Percentiles rank a stretch among this genome's conserved stretches.
phyloP scores from a whole-genome alignment of 2,113 vertebrate species.

The Monarcha castaneiventris region DNA sequence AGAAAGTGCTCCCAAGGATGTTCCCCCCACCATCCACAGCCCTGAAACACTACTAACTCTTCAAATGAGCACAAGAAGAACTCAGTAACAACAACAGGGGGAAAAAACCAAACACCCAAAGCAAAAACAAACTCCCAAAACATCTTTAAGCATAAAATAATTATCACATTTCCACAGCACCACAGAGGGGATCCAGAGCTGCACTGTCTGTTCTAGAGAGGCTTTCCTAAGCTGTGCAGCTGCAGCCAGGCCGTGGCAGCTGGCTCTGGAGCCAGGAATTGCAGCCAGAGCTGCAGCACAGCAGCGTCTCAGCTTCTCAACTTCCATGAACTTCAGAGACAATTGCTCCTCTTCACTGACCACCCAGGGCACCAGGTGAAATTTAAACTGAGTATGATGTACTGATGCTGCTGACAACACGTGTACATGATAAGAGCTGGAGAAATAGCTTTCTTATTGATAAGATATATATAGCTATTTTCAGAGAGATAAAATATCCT shows the following conservation, averaged over 20 bases:
- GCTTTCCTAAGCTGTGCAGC: neutral
- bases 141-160: neutral
- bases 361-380: neutral
- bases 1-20: neutral
- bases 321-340: neutral
- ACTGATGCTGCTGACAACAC: neutral
- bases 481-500: neutral
- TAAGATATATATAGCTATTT: neutral
- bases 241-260: neutral
- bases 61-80: neutral
- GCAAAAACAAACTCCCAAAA: neutral
- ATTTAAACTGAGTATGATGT: neutral
- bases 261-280: neutral
- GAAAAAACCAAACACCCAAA: neutral
- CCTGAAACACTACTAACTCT: neutral
- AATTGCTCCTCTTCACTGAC: neutral
- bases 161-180: neutral
- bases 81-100: neutral
- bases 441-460: neutral
- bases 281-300: neutral
- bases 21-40: neutral
- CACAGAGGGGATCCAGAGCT: neutral
- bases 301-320: neutral
- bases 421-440: accelerated
- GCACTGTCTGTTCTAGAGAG: neutral